Evolutionary conservation across 2,888 invertebrate genomes (phyloP), one percentile per base, ranked within the genome.

Genomic region (Flexamia atlantica): DNA sequence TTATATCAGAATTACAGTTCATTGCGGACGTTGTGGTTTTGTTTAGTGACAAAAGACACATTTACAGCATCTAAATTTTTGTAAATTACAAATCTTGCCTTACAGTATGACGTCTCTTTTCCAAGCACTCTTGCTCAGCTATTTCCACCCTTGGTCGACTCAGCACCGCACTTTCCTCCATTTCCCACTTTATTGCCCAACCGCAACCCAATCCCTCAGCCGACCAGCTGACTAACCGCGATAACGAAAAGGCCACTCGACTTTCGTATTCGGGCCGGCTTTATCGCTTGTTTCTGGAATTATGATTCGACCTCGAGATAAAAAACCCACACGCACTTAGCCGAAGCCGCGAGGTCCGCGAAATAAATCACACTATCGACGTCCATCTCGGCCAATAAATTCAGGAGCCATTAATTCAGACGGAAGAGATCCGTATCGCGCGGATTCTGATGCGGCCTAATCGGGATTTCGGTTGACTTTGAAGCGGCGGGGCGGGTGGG

Each of bases 381-480:
- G 36, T 57, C 25, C 57, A 79, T 79, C 79, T 79, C 79, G 79
- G 50, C 79, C 79, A 79, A 79, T 79, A 79, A 79, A 79, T 79
- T 79, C 79, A 79, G 79, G 57, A 79, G 79, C 79, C 79, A 79
- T 79, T 79, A 79, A 79, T 79, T 79, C 79, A 53, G 79, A 53
- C 79, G 53, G 79, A 57, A 46, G 42, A 79, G 79, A 79, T 79
- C 57, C 0, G 28, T 57, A 79, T 79, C 76, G 10, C 25, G 42
- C 25, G 74, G 50, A 46, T 46, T 76, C 74, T 57, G 79, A 57
- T 57, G 79, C 32, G n/a, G 79, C 79, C 79, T 79, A 79, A 79
- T 79, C 79, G 79, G 79, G 79, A 79, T 79, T 79, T 79, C 79
- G 79, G 79, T 79, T 76, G 79, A 79, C 79, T 79, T 79, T 79